These are phyloP conservation scores for Lonchura striata DNA, from an alignment of 2,113 vertebrate species.

Conservation along the genomic window DNA sequence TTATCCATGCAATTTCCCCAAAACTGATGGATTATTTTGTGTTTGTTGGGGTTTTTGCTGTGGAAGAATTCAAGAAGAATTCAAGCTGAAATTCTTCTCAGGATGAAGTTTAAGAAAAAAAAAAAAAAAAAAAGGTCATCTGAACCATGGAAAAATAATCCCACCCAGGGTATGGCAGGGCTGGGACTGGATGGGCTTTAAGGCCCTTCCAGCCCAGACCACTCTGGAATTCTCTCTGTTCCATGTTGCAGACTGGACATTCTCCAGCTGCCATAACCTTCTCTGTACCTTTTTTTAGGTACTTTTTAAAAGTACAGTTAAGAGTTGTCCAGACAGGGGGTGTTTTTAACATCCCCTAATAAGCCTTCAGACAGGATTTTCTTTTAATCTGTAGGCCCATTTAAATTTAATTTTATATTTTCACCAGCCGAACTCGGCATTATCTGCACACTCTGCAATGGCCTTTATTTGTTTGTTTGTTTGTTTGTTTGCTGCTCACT, in stretches of 20 bases:
- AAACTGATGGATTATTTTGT: not conserved
- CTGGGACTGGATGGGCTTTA: not conserved
- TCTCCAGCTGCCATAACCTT: not conserved
- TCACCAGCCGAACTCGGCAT: not conserved
- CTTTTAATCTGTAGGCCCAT: constrained; percentile 44
- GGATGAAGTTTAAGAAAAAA: too few relatives aligned
- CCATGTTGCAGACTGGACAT: not conserved
- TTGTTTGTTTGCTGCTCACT: not conserved
- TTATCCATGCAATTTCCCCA: not conserved
- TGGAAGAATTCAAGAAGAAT: too few relatives aligned
- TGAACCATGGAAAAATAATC: not conserved
- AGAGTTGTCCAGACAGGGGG: not conserved
- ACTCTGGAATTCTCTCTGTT: not conserved
- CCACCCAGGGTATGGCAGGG: not conserved
- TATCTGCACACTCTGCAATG: not conserved
- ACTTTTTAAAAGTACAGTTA: too few relatives aligned
- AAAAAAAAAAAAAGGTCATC: not conserved
- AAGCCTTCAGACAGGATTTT: constrained; percentile 58
- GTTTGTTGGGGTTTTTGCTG: not conserved
- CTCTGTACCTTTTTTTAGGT: not conserved
- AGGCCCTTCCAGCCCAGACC: not conserved
- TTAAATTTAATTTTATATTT: constrained; percentile 44
- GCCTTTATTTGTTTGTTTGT: not conserved
- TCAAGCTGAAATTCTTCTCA: too few relatives aligned
- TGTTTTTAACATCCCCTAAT: constrained; percentile 57